Evolutionary conservation across 2,888 invertebrate genomes (phyloP).

Genomic region (Taphrorychus bicolor): DNA sequence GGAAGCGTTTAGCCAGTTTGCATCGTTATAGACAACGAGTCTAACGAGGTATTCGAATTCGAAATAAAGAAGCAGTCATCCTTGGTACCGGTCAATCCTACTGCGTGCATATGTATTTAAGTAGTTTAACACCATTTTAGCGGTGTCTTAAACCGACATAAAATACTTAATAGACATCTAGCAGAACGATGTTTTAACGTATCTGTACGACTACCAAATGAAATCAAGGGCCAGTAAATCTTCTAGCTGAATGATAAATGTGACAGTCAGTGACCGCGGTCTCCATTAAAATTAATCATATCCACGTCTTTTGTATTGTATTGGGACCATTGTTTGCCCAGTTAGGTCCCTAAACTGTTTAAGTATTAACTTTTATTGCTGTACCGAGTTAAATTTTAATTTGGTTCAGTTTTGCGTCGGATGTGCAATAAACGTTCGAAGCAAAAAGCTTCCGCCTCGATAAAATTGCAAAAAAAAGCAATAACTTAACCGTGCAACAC

Average conservation of each 20-base stretch:
- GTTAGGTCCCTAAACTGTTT: conserved; percentile 26
- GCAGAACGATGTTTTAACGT: neutral
- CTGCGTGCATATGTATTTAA: conserved; percentile 1
- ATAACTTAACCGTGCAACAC: neutral
- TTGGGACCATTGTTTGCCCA: conserved; percentile 25
- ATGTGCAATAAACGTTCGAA: neutral
- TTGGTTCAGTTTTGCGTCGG: conserved; percentile 1
- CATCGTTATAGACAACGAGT: neutral
- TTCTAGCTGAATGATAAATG: conserved; percentile 26
- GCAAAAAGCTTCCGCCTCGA: neutral
- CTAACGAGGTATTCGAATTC: conserved; percentile 3
- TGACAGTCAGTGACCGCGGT: conserved; percentile 19
- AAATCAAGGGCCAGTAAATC: neutral
- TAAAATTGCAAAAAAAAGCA: neutral
- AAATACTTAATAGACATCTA: no score
- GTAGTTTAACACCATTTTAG: neutral
- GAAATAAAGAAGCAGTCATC: conserved; percentile 27
- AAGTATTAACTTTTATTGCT: conserved; percentile 23
- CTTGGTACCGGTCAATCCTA: conserved; percentile 31
- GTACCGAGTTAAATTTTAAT: conserved; percentile 15
- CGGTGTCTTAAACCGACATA: no score
- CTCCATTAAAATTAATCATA: conserved; percentile 35
- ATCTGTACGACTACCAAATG: neutral
- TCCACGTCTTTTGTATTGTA: conserved; percentile 24
- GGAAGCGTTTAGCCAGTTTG: neutral